These are phyloP conservation scores for Lepidocyrtoides sp. DNA, from an alignment of 2,888 invertebrate genomes.

Conservation along the genomic window DNA sequence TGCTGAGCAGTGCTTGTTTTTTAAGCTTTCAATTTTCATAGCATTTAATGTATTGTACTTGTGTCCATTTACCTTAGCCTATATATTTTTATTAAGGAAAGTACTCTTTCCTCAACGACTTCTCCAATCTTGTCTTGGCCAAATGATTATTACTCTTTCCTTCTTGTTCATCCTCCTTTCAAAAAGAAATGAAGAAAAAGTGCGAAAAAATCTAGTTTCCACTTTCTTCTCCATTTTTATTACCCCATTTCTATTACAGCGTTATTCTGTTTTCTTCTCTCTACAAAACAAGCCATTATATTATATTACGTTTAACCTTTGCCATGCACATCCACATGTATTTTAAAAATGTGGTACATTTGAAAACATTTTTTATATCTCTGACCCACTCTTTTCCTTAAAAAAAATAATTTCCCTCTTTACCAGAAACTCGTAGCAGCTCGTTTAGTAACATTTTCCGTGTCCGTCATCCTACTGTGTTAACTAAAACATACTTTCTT, in stretches of 20 bases:
- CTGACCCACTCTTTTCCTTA: too few species aligned
- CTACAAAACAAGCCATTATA: too few species aligned
- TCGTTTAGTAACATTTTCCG: too few species aligned
- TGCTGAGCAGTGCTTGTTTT: not conserved
- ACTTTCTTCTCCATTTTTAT: not conserved
- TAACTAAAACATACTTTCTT: too few species aligned
- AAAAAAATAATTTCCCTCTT: too few species aligned
- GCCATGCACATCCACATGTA: too few species aligned
- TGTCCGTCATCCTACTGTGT: too few species aligned
- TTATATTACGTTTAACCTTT: too few species aligned
- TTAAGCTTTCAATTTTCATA: conserved; percentile 18
- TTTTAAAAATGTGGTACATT: too few species aligned
- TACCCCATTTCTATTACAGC: not conserved
- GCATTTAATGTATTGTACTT: not conserved
- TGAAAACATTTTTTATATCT: too few species aligned
- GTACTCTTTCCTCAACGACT: not conserved
- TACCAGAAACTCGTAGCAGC: too few species aligned
- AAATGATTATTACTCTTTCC: conserved; percentile 3
- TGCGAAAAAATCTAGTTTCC: not conserved
- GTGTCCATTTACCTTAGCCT: not conserved
- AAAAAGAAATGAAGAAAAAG: not conserved
- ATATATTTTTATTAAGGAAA: conserved; percentile 23
- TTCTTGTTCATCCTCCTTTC: not conserved
- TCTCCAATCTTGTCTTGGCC: not conserved
- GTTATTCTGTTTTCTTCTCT: not conserved